Percentiles rank a stretch among this genome's conserved stretches.
Evolutionary conservation across 2,888 invertebrate genomes (phyloP).

Genomic region (Mimumesa dahlbomi): DNA sequence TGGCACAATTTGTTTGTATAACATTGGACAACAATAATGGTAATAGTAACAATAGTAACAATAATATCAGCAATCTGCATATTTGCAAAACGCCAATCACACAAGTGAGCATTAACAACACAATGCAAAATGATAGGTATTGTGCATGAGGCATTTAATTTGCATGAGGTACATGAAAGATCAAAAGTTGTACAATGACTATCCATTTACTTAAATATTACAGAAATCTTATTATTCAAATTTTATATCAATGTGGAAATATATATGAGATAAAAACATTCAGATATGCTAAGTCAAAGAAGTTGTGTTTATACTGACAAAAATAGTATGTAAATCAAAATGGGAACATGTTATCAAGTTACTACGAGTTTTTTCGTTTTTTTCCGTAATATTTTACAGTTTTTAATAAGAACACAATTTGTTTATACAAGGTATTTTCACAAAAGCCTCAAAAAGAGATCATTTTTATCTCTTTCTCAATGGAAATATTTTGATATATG

Average conservation of each 20-base stretch:
- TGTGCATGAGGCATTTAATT: constrained; percentile 35
- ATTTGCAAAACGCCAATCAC: constrained; percentile 32
- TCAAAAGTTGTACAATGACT: constrained; percentile 17
- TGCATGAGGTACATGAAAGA: constrained; percentile 34
- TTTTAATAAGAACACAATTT: constrained; percentile 65
- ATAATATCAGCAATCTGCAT: constrained; percentile 45
- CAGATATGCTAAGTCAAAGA: constrained; percentile 40
- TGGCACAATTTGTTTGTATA: constrained; percentile 27
- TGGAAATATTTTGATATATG: constrained; percentile 56
- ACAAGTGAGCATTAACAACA: constrained; percentile 36
- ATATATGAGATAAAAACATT: constrained; percentile 18
- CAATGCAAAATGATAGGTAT: constrained; percentile 29
- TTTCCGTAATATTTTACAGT: constrained; percentile 40
- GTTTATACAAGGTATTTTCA: constrained; percentile 58
- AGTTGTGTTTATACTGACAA: constrained; percentile 35
- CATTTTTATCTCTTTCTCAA: constrained; percentile 53
- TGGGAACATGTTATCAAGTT: constrained; percentile 38
- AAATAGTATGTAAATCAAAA: constrained; percentile 23
- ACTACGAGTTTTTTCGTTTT: constrained; percentile 27
- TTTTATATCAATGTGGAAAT: too few relatives aligned
- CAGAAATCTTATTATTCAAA: too few relatives aligned
- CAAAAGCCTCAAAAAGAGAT: constrained; percentile 61
- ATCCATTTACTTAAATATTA: neutral
- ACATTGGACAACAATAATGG: constrained; percentile 33
- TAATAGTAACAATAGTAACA: constrained; percentile 23